Base-by-base conservation (phyloP, 2,113 vertebrate genomes). In the Empidonax traillii region DNA sequence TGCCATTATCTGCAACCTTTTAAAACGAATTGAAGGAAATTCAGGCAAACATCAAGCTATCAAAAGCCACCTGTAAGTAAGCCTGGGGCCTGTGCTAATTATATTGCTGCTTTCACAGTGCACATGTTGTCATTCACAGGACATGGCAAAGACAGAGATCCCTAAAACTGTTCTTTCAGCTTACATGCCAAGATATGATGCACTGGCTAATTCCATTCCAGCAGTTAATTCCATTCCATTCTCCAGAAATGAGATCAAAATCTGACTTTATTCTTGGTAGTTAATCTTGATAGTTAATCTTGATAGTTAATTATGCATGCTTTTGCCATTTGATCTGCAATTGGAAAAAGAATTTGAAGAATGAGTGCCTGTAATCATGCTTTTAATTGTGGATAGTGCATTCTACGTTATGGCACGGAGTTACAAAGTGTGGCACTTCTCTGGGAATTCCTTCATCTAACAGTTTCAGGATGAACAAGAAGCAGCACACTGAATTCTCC, bases 91-190 rank as follows among this genome's bases (percentile, higher is more conserved):
- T 33, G 16, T 63, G 14, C 61, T 59, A 55, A 27, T 55, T 46
- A 21, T 9, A 10, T 23, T 79, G 27, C 33, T 83, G 66, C 79
- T 83, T 79, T 51, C 9, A 9, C 9, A 31, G 35, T 51, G 47
- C 67, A 27, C 0, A 0, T 21, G 20, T 65, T 39, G 9, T 55
- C 23, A 19, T 21, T 76, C 58, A 73, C 24, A 81, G 41, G 8
- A 19, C 8, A 27, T 1, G 74, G 31, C 35, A 35, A 79, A 49
- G 59, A 27, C 23, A 73, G 20, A 68, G 23, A 24, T 46, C 31
- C 35, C 24, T 61, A 37, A 51, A 51, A 58, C 19, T 56, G 3
- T 5, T 21, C 17, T 65, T 85, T 56, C 55, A 65, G 23, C 19
- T 65, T 39, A 14, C 8, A 4, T 6, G 3, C n/a, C 12, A 5